phyloP scores from a whole-genome alignment of 2,888 invertebrate species.

The Orthosia gracilis region DNA sequence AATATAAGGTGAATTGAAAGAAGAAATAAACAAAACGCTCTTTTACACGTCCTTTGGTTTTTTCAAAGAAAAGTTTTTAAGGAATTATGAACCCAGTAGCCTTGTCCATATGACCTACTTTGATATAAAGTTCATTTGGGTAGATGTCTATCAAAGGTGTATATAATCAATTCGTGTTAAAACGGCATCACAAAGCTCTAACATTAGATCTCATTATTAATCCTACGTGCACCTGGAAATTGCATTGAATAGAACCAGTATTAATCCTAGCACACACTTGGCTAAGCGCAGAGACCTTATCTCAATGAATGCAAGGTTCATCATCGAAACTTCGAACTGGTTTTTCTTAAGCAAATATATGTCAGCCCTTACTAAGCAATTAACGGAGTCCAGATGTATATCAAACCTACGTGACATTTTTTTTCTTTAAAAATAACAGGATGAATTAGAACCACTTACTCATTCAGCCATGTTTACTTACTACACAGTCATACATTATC shows the following conservation, averaged over 20 bases:
- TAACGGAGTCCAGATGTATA: neutral
- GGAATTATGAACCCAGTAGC: neutral
- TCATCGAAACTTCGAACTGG: neutral
- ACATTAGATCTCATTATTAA: slow-evolving; percentile 8
- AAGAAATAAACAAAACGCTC: neutral
- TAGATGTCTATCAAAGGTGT: neutral
- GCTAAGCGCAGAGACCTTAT: neutral
- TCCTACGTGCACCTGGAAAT: slow-evolving; percentile 8
- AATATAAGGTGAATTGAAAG: neutral
- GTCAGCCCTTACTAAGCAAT: neutral
- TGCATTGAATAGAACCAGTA: neutral
- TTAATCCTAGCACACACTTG: neutral
- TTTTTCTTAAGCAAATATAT: neutral
- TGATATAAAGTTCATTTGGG: neutral
- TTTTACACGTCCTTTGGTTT: neutral
- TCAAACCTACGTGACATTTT: neutral
- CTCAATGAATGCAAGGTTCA: neutral
- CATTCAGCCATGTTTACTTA: neutral
- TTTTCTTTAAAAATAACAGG: neutral
- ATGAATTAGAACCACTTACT: neutral
- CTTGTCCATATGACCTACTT: slow-evolving; percentile 3
- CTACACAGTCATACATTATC: slow-evolving; percentile 26
- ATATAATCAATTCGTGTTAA: slow-evolving; percentile 1
- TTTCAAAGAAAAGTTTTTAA: neutral
- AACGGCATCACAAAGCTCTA: neutral